A percentile compares a stretch with the other conserved stretches of the same genome.
Conservation (phyloP, 2,797 vertebrate species). For the Sebastes iracundus region DNA sequence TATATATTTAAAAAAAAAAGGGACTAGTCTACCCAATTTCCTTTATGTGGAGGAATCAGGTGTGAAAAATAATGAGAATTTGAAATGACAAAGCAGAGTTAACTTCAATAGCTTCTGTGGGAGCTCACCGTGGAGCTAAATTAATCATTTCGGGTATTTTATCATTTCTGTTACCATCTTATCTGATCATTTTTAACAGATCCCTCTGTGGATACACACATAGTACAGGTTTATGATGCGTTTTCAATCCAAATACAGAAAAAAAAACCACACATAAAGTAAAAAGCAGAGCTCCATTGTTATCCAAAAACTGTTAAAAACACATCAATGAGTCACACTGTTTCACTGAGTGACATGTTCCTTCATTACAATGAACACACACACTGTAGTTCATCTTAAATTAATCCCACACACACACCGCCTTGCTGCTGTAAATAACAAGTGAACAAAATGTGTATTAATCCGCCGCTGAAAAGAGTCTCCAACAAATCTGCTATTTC, state of each 20-base stretch:
- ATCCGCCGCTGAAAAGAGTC: neutral
- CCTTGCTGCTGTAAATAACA: neutral
- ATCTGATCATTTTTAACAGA: neutral
- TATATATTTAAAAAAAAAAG: neutral
- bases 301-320: neutral
- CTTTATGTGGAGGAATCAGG: neutral
- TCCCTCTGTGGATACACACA: neutral
- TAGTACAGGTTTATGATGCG: neutral
- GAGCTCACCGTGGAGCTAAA: neutral
- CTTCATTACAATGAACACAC: neutral
- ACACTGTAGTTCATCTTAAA: neutral
- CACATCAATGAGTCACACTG: neutral
- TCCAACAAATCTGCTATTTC: neutral
- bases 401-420: neutral
- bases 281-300: neutral
- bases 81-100: conserved; percentile 2
- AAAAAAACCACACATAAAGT: neutral
- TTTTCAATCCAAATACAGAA: neutral
- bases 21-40: neutral
- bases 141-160: conserved; percentile 7
- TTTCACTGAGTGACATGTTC: neutral
- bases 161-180: conserved; percentile 3
- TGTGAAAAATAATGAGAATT: neutral
- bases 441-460: neutral
- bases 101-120: neutral